Evolutionary conservation across 2,888 invertebrate species (phyloP).

Genomic region (Isoperla grammatica): DNA sequence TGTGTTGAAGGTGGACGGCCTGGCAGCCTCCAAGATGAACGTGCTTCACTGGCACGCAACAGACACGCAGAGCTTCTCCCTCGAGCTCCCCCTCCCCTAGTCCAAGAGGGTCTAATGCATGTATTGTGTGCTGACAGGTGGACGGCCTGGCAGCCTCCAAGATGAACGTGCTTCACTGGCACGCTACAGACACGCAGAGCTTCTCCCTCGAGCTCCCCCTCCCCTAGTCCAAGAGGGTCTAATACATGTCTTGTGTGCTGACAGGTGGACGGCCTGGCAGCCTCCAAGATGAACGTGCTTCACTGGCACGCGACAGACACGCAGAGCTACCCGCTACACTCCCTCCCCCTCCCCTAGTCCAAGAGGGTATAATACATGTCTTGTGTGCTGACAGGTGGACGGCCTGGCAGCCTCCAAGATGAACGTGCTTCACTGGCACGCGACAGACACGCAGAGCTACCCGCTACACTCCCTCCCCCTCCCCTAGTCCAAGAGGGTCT

Average conservation of each 20-base stretch:
- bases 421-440: constrained; percentile 92
- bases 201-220: constrained; percentile 78
- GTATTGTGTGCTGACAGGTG: no score
- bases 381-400: no score
- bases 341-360: constrained; percentile 64
- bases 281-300: constrained; percentile 84
- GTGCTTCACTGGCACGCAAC: constrained; percentile 90
- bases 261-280: constrained; percentile 84
- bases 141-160: constrained; percentile 86
- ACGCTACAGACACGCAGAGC: constrained; percentile 84
- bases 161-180: constrained; percentile 92
- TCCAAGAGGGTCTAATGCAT: no score
- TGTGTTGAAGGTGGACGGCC: constrained; percentile 73
- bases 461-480: constrained; percentile 72
- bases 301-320: constrained; percentile 92
- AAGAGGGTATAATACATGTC: no score
- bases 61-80: constrained; percentile 89
- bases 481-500: no score
- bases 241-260: no score
- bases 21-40: constrained; percentile 85
- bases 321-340: constrained; percentile 86
- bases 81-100: constrained; percentile 68
- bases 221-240: no score
- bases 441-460: constrained; percentile 87
- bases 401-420: constrained; percentile 84